Evolutionary conservation across 2,113 vertebrate species (phyloP).

Genomic region (Dasyornis broadbenti): DNA sequence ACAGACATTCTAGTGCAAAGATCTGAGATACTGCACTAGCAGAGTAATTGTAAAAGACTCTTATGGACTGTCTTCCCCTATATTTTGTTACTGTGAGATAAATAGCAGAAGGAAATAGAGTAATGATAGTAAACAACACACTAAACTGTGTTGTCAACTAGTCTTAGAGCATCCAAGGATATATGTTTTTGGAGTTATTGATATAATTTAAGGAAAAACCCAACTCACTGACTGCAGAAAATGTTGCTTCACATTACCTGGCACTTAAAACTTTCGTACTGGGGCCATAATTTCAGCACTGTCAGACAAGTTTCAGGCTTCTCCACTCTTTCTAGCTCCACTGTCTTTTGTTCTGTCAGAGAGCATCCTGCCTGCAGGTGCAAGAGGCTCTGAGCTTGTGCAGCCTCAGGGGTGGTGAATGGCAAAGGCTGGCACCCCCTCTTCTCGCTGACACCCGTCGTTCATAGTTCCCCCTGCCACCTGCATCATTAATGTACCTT

Average conservation of each 20-base stretch:
- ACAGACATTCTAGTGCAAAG: not conserved
- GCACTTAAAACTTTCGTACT: not conserved
- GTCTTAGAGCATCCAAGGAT: not conserved
- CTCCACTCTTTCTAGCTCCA: not conserved
- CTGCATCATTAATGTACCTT: not conserved
- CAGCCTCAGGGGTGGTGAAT: not conserved
- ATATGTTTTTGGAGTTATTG: not conserved
- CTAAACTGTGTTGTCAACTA: not conserved
- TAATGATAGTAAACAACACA: not conserved
- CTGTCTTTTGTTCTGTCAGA: not conserved
- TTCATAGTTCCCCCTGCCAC: not conserved
- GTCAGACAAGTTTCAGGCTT: not conserved
- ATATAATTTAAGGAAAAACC: not conserved
- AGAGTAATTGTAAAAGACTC: not conserved
- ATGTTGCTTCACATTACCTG: not conserved
- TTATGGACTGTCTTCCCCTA: not conserved
- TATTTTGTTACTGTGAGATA: not conserved
- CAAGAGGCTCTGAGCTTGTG: not conserved
- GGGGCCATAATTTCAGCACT: not conserved
- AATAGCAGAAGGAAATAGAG: not conserved
- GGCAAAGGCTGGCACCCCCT: not conserved
- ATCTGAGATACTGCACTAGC: not conserved
- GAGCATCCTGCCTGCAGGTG: not conserved
- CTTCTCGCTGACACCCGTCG: fast-evolving
- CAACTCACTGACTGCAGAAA: not conserved